Evolutionary conservation across 2,797 vertebrate species (phyloP).

Genomic region (Sebastes baramenuke): DNA sequence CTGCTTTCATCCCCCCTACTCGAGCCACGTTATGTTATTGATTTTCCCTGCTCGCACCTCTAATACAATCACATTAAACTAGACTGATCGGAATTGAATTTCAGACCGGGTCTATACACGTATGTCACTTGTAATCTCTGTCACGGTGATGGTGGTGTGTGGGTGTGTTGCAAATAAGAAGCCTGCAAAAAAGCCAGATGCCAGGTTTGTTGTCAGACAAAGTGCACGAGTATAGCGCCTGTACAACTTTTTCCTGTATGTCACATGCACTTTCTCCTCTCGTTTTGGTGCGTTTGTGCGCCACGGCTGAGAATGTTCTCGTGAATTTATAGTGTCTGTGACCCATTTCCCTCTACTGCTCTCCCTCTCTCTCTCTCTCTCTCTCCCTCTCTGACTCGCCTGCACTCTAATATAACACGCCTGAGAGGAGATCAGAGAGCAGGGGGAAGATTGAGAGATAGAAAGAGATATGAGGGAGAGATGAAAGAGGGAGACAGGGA

Average conservation of each 20-base stretch:
- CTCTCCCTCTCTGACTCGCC: conserved; percentile 38
- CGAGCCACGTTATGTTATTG: conserved; percentile 57
- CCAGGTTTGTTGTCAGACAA: neutral
- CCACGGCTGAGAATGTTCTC: conserved; percentile 45
- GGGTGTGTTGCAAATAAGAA: neutral
- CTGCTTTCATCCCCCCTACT: conserved; percentile 27
- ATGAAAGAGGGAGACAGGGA: conserved; percentile 33
- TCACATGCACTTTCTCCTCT: conserved; percentile 7
- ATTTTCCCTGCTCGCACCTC: conserved; percentile 69
- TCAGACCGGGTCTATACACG: conserved; percentile 33
- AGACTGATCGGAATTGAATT: conserved; percentile 70
- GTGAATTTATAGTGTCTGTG: conserved; percentile 61
- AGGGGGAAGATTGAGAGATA: conserved; percentile 52
- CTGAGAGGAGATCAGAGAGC: conserved; percentile 70
- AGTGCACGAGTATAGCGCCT: neutral
- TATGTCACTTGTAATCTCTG: conserved; percentile 56
- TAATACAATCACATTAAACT: conserved; percentile 69
- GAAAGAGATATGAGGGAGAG: conserved; percentile 31
- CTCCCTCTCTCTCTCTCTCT: conserved; percentile 32
- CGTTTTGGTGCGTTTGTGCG: conserved; percentile 14
- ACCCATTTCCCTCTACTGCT: conserved; percentile 75
- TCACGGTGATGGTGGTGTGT: conserved; percentile 4
- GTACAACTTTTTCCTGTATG: neutral
- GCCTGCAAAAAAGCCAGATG: neutral
- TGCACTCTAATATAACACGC: conserved; percentile 58